Conservation (phyloP, 2,797 vertebrate genomes). For the Cephalopachus bancanus region DNA sequence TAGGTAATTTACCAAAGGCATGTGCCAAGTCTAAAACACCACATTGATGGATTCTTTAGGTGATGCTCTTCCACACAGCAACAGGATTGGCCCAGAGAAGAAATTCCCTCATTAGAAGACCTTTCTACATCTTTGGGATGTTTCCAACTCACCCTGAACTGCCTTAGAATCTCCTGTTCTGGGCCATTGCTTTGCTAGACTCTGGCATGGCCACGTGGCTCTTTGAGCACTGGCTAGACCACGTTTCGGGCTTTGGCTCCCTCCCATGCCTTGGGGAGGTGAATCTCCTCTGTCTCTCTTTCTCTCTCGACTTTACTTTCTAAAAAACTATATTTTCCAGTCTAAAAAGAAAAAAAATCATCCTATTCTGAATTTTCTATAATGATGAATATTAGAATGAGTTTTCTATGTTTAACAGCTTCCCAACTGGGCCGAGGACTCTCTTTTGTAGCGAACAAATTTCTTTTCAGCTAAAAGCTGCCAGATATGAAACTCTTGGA, state of each 20-base stretch:
- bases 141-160: not conserved
- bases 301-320: too few relatives aligned
- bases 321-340: too few relatives aligned
- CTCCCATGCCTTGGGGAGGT: too few relatives aligned
- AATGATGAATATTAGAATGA: not conserved
- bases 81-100: not conserved
- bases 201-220: too few relatives aligned
- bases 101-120: not conserved
- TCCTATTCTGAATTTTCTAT: not conserved
- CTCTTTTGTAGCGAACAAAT: not conserved
- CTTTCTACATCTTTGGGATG: not conserved
- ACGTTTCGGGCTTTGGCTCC: too few relatives aligned
- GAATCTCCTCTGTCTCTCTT: too few relatives aligned
- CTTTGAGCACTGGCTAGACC: too few relatives aligned
- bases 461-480: slow-evolving; percentile 36
- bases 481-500: slow-evolving; percentile 24
- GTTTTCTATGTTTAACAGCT: slow-evolving; percentile 7
- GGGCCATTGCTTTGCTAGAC: too few relatives aligned
- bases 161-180: not conserved
- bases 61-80: not conserved
- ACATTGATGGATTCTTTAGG: not conserved
- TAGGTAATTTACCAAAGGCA: slow-evolving; percentile 53
- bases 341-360: not conserved
- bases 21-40: slow-evolving; percentile 12
- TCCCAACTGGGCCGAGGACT: not conserved